phyloP scores from a whole-genome alignment of 2,113 vertebrate genomes.

The Campylomormyrus numenius region DNA sequence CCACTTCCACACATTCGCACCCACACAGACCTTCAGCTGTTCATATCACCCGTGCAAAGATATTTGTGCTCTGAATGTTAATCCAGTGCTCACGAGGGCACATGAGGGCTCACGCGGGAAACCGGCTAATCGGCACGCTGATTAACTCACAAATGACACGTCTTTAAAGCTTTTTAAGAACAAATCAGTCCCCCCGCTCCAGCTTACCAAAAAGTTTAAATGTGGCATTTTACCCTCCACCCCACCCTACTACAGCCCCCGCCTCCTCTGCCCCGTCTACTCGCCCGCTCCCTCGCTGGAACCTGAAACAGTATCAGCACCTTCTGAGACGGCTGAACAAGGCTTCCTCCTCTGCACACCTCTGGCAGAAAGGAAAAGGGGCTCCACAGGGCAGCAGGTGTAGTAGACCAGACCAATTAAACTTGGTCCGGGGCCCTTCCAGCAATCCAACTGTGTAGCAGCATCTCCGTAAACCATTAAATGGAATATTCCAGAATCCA shows the following conservation, averaged over 20 bases:
- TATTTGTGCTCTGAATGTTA: conserved; percentile 91
- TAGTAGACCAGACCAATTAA: background rate
- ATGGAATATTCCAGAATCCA: background rate
- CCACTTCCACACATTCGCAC: conserved; percentile 24
- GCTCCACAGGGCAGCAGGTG: background rate
- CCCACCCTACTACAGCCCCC: conserved; percentile 8
- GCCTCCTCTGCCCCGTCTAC: background rate
- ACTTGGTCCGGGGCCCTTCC: background rate
- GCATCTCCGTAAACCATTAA: background rate
- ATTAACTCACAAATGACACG: conserved; percentile 82
- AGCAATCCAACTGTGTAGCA: background rate
- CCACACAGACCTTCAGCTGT: conserved; percentile 29
- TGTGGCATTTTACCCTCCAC: conserved; percentile 10
- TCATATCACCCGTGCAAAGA: conserved; percentile 62
- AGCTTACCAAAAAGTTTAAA: conserved; percentile 55
- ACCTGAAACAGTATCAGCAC: background rate
- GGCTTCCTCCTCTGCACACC: background rate
- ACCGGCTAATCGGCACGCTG: conserved; percentile 84
- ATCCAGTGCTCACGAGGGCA: conserved; percentile 86
- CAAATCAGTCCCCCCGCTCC: conserved; percentile 75
- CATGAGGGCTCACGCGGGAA: conserved; percentile 85
- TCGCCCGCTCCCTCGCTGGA: background rate
- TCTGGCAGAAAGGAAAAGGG: background rate
- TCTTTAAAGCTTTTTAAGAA: conserved; percentile 83
- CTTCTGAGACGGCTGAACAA: background rate